Conservation (phyloP, 2,888 invertebrate species). For the Panzeria rudis region DNA sequence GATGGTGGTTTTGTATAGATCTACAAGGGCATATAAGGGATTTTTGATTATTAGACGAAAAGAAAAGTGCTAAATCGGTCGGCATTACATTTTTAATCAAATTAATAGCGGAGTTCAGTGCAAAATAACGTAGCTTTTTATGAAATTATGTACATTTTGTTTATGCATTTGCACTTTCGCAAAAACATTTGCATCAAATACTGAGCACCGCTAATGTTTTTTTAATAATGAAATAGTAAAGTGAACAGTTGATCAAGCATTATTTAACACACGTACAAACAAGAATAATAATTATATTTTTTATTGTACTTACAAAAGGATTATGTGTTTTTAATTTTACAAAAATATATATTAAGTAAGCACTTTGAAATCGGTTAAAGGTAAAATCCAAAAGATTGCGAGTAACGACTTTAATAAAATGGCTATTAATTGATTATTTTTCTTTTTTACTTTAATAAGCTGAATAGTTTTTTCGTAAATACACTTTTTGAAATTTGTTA, state of each 20-base stretch:
- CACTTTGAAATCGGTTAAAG: background rate
- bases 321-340: background rate
- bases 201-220: no score
- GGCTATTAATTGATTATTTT: background rate
- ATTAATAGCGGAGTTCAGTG: no score
- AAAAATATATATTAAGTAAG: background rate
- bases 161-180: no score
- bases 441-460: background rate
- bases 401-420: slow-evolving; percentile 7
- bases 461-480: background rate
- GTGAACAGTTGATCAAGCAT: slow-evolving; percentile 33
- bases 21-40: background rate
- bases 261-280: slow-evolving; percentile 30
- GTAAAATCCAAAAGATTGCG: slow-evolving; percentile 3
- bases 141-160: no score
- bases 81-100: background rate
- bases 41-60: background rate
- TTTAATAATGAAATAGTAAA: slow-evolving; percentile 8
- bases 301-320: slow-evolving; percentile 61
- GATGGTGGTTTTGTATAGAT: background rate
- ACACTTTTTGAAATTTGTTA: no score
- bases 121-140: no score
- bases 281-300: slow-evolving; percentile 9
- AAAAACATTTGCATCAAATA: no score
- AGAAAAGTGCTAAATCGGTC: slow-evolving; percentile 24